Evolutionary conservation across 2,888 invertebrate genomes (phyloP), one percentile per base, ranked within the genome.

Genomic region (Crematogaster levior): DNA sequence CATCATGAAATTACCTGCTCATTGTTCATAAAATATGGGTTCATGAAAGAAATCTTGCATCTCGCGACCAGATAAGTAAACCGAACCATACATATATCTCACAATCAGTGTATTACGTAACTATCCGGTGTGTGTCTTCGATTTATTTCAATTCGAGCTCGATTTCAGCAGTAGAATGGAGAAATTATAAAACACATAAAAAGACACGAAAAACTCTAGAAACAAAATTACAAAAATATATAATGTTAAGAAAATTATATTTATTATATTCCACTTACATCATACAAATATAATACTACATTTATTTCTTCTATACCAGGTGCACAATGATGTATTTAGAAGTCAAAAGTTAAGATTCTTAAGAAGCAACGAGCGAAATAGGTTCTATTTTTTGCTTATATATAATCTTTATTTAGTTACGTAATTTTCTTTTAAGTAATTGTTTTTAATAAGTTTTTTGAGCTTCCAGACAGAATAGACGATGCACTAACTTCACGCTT

Each of bases 1-100:
- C 12, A 51, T 66, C 34, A 18, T 56, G 12, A 77, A 56, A 77
- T 58, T 68, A 30, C 18, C 56, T 56, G 24, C 30, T 56, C 77
- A 24, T 68, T 77, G 56, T 68, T 66, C n/a, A n/a, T n/a, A n/a
- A n/a, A n/a, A n/a, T 34, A 58, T 12, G 34, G 1, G 4, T 5
- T 10, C 12, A 12, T 56, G 1, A 58, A 43, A 34, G 46, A 43
- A 56, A 18, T 56, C 37, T 18, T 4, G 12, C 9, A 4, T 10
- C 12, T 6, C 12, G 43, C 40, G 2, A 18, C 10, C 1, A 40
- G 48, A n/a, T 34, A 40, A 53, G 30, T 30, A 24, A 74, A 58
- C 15, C 30, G 18, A 56, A 60, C 46, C 30, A 43, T 46, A 18
- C 24, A 12, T 40, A 40, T 46, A 1, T 15, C 6, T 60, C 18